phyloP scores from a whole-genome alignment of 2,113 vertebrate species.

The Bostrychus sinensis region DNA sequence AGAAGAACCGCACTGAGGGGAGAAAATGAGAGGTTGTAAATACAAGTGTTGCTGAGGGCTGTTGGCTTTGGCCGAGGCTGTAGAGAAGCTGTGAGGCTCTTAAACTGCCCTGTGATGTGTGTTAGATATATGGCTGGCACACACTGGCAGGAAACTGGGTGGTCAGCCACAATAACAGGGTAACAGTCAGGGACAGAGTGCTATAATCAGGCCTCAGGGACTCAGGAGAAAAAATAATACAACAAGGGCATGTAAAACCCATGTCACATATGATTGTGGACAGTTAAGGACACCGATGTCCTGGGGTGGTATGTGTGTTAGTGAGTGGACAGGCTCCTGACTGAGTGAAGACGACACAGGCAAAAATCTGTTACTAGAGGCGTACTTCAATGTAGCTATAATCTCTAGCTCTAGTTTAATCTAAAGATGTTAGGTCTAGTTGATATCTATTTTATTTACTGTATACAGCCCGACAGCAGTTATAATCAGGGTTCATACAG shows the following conservation, averaged over 20 bases:
- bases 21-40: slow-evolving; percentile 38
- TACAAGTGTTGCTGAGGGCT: slow-evolving; percentile 13
- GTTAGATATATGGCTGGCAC: slow-evolving; percentile 65
- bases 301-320: slow-evolving; percentile 16
- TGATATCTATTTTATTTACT: too few species aligned
- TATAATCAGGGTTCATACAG: too few species aligned
- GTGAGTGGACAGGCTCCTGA: slow-evolving; percentile 16
- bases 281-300: slow-evolving; percentile 24
- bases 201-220: slow-evolving; percentile 10
- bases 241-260: slow-evolving; percentile 3
- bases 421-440: too few species aligned
- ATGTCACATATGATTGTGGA: slow-evolving; percentile 12
- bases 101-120: slow-evolving; percentile 44
- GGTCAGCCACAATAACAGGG: slow-evolving; percentile 74
- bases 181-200: slow-evolving; percentile 32
- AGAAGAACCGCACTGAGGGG: not conserved
- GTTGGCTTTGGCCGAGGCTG: slow-evolving; percentile 30
- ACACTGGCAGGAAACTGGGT: slow-evolving; percentile 55
- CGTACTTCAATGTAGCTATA: too few species aligned
- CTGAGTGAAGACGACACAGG: not conserved
- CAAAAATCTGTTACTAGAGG: too few species aligned
- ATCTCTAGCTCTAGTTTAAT: too few species aligned
- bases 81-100: slow-evolving; percentile 38
- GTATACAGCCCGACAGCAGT: too few species aligned
- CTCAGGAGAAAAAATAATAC: too few species aligned